phyloP scores from a whole-genome alignment of 2,888 invertebrate species.

The Dicycla oo region DNA sequence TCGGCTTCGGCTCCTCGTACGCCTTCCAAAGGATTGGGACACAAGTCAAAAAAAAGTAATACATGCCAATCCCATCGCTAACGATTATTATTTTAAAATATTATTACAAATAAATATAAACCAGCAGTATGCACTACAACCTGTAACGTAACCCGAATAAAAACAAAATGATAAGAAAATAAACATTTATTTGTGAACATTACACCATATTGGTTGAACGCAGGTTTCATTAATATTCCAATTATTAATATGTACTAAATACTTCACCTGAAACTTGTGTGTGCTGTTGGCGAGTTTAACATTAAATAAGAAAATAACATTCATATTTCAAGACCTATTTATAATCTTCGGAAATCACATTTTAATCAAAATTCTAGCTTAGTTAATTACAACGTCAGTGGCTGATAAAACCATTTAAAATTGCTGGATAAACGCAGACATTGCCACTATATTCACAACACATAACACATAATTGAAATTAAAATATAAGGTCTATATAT shows the following conservation, averaged over 20 bases:
- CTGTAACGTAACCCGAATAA: conserved; percentile 70
- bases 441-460: neutral
- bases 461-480: neutral
- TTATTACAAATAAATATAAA: conserved; percentile 16
- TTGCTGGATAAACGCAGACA: neutral
- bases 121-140: conserved; percentile 44
- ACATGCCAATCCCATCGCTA: neutral
- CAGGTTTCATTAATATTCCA: conserved; percentile 22
- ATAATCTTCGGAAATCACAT: conserved; percentile 6
- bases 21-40: no score
- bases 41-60: no score
- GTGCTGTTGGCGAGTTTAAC: conserved; percentile 44
- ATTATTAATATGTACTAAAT: conserved; percentile 28
- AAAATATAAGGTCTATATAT: neutral
- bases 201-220: conserved; percentile 50
- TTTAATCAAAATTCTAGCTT: conserved; percentile 11
- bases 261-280: conserved; percentile 18
- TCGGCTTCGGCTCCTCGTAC: no score
- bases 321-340: conserved; percentile 10
- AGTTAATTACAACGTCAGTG: conserved; percentile 2
- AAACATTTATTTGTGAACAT: conserved; percentile 73
- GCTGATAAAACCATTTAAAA: neutral
- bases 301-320: conserved; percentile 3
- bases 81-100: neutral
- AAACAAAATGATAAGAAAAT: conserved; percentile 73